Evolutionary conservation across 2,797 vertebrate genomes (phyloP).

Genomic region (Syndactyla subalaris): DNA sequence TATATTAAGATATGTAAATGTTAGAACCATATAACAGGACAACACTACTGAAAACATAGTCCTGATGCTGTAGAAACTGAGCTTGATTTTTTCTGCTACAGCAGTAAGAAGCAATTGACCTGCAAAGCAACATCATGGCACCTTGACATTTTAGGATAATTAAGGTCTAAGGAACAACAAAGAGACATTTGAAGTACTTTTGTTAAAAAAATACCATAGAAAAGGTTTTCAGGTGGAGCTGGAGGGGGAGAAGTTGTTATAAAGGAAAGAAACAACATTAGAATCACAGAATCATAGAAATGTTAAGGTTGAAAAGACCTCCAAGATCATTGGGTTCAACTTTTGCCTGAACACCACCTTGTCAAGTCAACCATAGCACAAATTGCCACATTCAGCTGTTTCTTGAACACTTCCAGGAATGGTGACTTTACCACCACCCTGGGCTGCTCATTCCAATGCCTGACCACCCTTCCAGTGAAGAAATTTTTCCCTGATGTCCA

Average conservation of each 20-base stretch:
- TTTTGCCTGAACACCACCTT: not conserved
- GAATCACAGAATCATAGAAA: not conserved
- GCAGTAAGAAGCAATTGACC: not conserved
- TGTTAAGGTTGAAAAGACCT: not conserved
- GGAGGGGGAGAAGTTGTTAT: not conserved
- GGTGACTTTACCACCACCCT: not conserved
- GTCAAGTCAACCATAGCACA: not conserved
- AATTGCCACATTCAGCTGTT: not conserved
- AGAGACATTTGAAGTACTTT: not conserved
- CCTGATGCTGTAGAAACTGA: slow-evolving; percentile 9
- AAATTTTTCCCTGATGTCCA: not conserved
- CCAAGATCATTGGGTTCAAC: not conserved
- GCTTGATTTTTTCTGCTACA: not conserved
- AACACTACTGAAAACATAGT: not conserved
- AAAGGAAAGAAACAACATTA: not conserved
- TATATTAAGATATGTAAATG: not conserved
- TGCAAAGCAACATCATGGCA: not conserved
- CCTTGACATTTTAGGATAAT: not conserved
- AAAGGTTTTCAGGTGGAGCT: not conserved
- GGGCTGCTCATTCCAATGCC: not conserved
- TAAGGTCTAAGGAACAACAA: not conserved
- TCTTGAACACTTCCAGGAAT: not conserved
- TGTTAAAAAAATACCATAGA: not conserved
- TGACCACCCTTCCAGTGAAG: not conserved
- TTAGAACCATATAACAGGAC: not conserved